Evolutionary conservation across 2,888 invertebrate genomes (phyloP).

Genomic region (Drosophila meridionalis): DNA sequence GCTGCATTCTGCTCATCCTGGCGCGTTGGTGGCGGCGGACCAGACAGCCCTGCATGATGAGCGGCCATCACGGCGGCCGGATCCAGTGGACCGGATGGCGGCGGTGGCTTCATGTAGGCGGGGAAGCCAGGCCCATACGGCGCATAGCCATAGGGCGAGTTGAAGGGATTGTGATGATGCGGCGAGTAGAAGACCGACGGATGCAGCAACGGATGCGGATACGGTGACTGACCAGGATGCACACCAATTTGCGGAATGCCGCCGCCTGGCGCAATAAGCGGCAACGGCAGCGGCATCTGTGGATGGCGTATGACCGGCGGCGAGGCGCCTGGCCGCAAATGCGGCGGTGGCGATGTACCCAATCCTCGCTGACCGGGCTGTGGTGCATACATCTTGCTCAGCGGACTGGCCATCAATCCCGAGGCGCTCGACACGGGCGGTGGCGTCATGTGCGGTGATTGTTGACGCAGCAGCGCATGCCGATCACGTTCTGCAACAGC

Average conservation of each 20-base stretch:
- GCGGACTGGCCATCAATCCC: constrained; percentile 84
- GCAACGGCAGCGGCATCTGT: constrained; percentile 85
- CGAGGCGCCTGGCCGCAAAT: constrained; percentile 85
- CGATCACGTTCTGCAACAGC: constrained; percentile 85
- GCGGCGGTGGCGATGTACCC: constrained; percentile 86
- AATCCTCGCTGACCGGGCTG: constrained; percentile 86
- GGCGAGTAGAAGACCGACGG: constrained; percentile 89
- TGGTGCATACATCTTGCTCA: constrained; percentile 86
- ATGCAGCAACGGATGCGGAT: constrained; percentile 89
- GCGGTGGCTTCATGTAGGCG: constrained; percentile 85
- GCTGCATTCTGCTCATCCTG: constrained; percentile 85
- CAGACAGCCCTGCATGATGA: constrained; percentile 84
- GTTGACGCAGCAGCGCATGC: constrained; percentile 84
- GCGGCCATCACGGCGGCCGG: constrained; percentile 83
- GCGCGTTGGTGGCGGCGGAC: constrained; percentile 86
- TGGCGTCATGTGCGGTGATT: constrained; percentile 85
- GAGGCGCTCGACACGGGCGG: constrained; percentile 85
- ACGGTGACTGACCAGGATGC: constrained; percentile 91
- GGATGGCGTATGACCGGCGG: constrained; percentile 86
- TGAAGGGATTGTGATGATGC: constrained; percentile 88
- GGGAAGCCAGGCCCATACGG: constrained; percentile 85
- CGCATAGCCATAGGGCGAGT: constrained; percentile 87
- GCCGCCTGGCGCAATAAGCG: constrained; percentile 84
- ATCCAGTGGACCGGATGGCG: constrained; percentile 83
- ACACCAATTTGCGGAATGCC: constrained; percentile 86